These are phyloP conservation scores for Erythrocercus mccallii DNA, from an alignment of 2,113 vertebrate species.

Conservation along the genomic window DNA sequence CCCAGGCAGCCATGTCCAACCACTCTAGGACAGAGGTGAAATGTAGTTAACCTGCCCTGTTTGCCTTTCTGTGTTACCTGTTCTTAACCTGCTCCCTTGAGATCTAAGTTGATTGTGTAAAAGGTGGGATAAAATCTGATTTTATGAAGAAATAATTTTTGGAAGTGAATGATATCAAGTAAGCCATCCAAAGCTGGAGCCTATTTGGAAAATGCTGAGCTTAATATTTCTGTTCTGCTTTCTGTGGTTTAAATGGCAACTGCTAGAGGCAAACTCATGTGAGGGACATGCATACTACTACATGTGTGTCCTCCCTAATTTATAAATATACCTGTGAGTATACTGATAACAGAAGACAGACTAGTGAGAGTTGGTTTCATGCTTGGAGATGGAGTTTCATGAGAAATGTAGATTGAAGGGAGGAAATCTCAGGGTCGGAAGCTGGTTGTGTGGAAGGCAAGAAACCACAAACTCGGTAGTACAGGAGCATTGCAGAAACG, in stretches of 20 bases:
- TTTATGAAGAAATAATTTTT: background rate
- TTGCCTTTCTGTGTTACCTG: background rate
- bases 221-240: background rate
- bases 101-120: background rate
- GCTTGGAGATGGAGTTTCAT: background rate
- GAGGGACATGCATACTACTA: background rate
- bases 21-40: background rate
- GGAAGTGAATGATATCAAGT: background rate
- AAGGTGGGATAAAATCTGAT: background rate
- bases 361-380: background rate
- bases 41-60: background rate
- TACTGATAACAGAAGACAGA: background rate
- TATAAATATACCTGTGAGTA: background rate
- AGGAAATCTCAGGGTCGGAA: background rate
- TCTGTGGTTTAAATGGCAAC: background rate
- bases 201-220: background rate
- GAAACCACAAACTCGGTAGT: background rate
- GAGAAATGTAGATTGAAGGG: background rate
- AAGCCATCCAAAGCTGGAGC: background rate
- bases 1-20: background rate
- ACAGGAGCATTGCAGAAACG: background rate
- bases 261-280: background rate
- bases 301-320: background rate
- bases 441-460: background rate
- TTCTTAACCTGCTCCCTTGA: background rate